Evolutionary conservation across 2,888 invertebrate genomes (phyloP).

Genomic region (Eumerus sabulonum): DNA sequence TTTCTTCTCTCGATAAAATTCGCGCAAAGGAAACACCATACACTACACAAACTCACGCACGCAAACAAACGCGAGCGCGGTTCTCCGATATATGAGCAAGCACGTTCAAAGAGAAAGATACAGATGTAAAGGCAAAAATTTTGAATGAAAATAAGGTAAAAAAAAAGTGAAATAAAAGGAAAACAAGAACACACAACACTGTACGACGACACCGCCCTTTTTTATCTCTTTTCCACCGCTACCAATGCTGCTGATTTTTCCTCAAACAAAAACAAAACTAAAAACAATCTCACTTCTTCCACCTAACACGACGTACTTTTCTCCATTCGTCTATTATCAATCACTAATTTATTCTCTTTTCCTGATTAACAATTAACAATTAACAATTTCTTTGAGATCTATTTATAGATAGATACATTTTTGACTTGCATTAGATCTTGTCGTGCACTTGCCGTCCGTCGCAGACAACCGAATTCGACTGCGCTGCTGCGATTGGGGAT

Average conservation of each 20-base stretch:
- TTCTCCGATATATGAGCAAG: too few relatives aligned
- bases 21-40: slow-evolving; percentile 54
- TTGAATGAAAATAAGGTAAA: not conserved
- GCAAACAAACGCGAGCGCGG: not conserved
- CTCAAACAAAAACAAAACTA: slow-evolving; percentile 1
- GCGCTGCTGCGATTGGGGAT: slow-evolving; percentile 59
- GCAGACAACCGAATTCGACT: slow-evolving; percentile 61
- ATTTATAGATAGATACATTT: slow-evolving; percentile 54
- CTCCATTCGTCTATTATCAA: not conserved
- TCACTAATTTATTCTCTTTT: slow-evolving; percentile 30
- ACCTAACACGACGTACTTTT: slow-evolving; percentile 3
- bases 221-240: slow-evolving; percentile 50
- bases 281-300: slow-evolving; percentile 47
- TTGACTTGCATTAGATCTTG: slow-evolving; percentile 26
- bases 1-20: slow-evolving; percentile 31
- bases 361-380: slow-evolving; percentile 40
- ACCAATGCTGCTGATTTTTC: not conserved
- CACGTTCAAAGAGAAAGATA: too few relatives aligned
- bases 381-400: slow-evolving; percentile 47
- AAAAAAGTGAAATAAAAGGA: slow-evolving; percentile 1
- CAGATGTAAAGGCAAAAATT: too few relatives aligned
- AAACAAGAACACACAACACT: slow-evolving; percentile 29
- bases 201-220: slow-evolving; percentile 67
- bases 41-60: not conserved
- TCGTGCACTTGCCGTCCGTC: slow-evolving; percentile 54